These are phyloP conservation scores for Odontomachus brunneus DNA, from an alignment of 1,140 invertebrate genomes.

Conservation along the genomic window DNA sequence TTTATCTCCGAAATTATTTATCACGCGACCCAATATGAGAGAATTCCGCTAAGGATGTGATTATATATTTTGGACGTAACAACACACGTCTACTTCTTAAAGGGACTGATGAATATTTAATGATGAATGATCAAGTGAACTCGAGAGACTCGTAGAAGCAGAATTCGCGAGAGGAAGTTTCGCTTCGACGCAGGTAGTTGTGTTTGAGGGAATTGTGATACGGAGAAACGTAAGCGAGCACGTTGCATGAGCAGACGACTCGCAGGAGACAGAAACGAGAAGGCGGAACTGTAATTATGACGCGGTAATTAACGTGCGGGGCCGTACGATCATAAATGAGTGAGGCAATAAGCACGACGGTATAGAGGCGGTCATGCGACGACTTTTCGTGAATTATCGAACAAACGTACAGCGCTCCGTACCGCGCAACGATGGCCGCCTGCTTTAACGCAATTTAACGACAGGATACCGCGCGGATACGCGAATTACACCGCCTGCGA, in stretches of 20 bases:
- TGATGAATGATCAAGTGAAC: too few relatives aligned
- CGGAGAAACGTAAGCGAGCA: too few relatives aligned
- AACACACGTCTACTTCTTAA: too few relatives aligned
- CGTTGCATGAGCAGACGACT: neutral
- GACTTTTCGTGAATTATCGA: slow-evolving; percentile 59
- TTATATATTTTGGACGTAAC: too few relatives aligned
- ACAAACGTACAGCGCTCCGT: slow-evolving; percentile 54
- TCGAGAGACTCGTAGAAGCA: too few relatives aligned
- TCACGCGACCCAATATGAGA: too few relatives aligned
- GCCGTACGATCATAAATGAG: neutral
- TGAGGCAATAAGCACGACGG: neutral
- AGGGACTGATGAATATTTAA: too few relatives aligned
- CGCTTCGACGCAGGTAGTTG: too few relatives aligned
- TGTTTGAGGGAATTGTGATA: neutral
- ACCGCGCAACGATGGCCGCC: neutral
- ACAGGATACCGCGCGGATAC: slow-evolving; percentile 21
- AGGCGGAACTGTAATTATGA: slow-evolving; percentile 15
- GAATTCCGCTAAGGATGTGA: too few relatives aligned
- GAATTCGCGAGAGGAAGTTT: too few relatives aligned
- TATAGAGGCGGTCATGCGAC: neutral
- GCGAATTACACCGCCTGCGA: neutral
- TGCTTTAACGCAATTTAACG: slow-evolving; percentile 60
- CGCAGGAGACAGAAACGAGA: slow-evolving; percentile 6
- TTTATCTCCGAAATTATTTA: too few relatives aligned
- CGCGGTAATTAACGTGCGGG: slow-evolving; percentile 18